A percentile compares a stretch with the other conserved stretches of the same genome.
Conservation (phyloP, 1,140 invertebrate species). For the Calephelis virginiensis region DNA sequence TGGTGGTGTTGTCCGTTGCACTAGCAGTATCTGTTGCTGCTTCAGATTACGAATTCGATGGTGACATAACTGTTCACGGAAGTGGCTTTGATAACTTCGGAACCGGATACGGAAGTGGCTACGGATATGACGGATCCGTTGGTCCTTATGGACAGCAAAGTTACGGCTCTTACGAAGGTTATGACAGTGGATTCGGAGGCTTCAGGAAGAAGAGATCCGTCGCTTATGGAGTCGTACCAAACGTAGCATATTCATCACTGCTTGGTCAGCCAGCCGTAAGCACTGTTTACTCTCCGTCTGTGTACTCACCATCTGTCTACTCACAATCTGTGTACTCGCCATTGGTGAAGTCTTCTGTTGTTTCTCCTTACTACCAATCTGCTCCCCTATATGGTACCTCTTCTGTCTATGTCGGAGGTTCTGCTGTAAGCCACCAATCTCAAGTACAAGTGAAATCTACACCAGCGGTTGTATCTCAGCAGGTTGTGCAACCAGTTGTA, state of each 20-base stretch:
- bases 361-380: not conserved
- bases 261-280: not conserved
- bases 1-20: too few relatives aligned
- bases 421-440: conserved; percentile 1
- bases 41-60: too few relatives aligned
- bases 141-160: too few relatives aligned
- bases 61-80: too few relatives aligned
- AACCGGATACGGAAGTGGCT: too few relatives aligned
- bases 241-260: not conserved
- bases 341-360: not conserved
- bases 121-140: too few relatives aligned
- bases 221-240: not conserved
- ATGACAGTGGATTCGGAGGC: not conserved
- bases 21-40: too few relatives aligned
- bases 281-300: too few relatives aligned
- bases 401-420: not conserved
- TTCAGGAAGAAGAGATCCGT: not conserved
- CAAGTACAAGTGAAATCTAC: not conserved
- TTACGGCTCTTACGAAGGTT: too few relatives aligned
- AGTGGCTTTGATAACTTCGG: too few relatives aligned
- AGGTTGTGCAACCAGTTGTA: not conserved
- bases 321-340: not conserved
- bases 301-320: not conserved
- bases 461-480: not conserved
- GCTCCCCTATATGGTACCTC: not conserved